Conservation (phyloP, 2,888 invertebrate genomes). For the Gymnoscelis rufifasciata region DNA sequence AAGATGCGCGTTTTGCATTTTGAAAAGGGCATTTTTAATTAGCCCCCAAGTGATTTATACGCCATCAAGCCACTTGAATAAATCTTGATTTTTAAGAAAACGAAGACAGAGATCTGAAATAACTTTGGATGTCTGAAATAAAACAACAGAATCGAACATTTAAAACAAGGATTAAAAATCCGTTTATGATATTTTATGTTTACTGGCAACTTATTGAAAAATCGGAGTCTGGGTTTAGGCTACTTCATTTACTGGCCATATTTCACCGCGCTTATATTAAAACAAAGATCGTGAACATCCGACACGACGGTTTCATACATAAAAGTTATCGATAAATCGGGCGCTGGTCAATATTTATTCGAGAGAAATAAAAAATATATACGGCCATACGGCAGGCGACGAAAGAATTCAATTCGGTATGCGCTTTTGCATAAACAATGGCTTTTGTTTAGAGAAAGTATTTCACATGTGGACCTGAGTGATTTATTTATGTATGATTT, state of each 20-base stretch:
- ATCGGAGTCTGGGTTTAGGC: conserved; percentile 31
- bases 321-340: conserved; percentile 69
- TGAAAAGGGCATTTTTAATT: conserved; percentile 67
- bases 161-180: conserved; percentile 11
- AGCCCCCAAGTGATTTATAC: conserved; percentile 65
- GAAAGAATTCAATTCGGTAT: conserved; percentile 73
- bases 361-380: conserved; percentile 55
- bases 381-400: conserved; percentile 63
- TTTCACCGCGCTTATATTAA: conserved; percentile 48
- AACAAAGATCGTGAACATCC: conserved; percentile 68
- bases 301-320: conserved; percentile 65
- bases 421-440: conserved; percentile 77
- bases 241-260: conserved; percentile 44
- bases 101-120: conserved; percentile 30
- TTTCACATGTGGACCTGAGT: conserved; percentile 74
- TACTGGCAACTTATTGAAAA: conserved; percentile 8
- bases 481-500: conserved; percentile 77
- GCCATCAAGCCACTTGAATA: conserved; percentile 56
- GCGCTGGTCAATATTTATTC: conserved; percentile 47
- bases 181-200: conserved; percentile 7
- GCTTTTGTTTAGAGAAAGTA: conserved; percentile 78
- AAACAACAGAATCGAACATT: conserved; percentile 10
- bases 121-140: conserved; percentile 20
- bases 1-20: conserved; percentile 40
- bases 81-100: conserved; percentile 45